Conservation (phyloP, 1,140 invertebrate species). For the Pseudobourletiella spinata region DNA sequence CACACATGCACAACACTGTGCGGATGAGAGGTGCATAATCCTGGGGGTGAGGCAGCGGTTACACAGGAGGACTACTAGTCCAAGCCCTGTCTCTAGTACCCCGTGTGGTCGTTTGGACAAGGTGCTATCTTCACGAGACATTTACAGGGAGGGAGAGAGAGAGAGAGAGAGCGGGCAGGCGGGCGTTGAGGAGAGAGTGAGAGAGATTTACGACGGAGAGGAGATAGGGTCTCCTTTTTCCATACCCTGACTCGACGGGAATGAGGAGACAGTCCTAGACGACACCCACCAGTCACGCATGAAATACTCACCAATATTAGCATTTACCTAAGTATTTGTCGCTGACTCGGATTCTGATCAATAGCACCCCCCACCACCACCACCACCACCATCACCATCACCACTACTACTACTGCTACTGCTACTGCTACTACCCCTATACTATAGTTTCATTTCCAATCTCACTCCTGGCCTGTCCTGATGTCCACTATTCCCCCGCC, state of each 20-base stretch:
- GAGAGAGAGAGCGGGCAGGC: no score
- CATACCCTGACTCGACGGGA: conserved; percentile 4
- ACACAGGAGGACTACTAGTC: no score
- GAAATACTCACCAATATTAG: conserved; percentile 30
- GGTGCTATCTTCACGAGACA: conserved; percentile 37
- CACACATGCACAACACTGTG: no score
- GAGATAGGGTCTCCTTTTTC: conserved; percentile 31
- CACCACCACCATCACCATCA: not conserved
- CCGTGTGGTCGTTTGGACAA: conserved; percentile 34
- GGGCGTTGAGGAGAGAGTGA: no score
- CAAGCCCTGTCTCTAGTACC: conserved; percentile 13
- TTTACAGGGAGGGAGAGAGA: no score
- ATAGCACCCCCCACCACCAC: not conserved
- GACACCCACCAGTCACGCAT: conserved; percentile 7
- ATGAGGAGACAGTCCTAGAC: conserved; percentile 2
- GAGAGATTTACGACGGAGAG: conserved; percentile 35
- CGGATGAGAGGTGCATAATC: conserved; percentile 34
- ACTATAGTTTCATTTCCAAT: no score
- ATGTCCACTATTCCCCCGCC: not conserved
- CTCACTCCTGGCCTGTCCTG: not conserved
- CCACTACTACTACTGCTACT: no score
- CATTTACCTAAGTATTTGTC: conserved; percentile 23
- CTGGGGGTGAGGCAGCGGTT: conserved; percentile 11
- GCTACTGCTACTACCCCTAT: no score
- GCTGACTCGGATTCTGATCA: not conserved